Evolutionary conservation across 2,888 invertebrate genomes (phyloP).

Genomic region (Dicycla oo): DNA sequence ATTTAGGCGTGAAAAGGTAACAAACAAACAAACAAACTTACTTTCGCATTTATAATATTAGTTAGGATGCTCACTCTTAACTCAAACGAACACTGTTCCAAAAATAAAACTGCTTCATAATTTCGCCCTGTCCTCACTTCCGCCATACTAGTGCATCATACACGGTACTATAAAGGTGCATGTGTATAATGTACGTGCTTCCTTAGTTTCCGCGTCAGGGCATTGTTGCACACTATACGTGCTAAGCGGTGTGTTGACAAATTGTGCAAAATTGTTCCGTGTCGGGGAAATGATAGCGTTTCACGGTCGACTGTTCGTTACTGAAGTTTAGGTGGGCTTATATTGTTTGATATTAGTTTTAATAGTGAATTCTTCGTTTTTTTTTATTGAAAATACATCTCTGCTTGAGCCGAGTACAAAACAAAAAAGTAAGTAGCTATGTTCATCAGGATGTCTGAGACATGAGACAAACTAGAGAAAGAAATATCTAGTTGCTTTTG

Average conservation of each 20-base stretch:
- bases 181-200: constrained; percentile 46
- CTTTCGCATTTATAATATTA: no score
- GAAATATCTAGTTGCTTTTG: neutral
- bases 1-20: no score
- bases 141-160: constrained; percentile 25
- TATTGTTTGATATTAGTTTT: neutral
- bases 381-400: neutral
- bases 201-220: constrained; percentile 57
- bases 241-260: constrained; percentile 43
- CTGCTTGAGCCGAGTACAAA: no score
- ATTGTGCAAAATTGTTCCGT: constrained; percentile 56
- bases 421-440: no score
- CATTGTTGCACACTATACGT: constrained; percentile 51
- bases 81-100: constrained; percentile 5
- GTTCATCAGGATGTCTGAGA: no score
- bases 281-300: constrained; percentile 45
- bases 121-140: constrained; percentile 13
- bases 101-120: constrained; percentile 23
- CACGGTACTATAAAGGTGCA: constrained; percentile 22
- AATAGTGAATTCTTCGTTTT: neutral
- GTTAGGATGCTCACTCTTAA: no score
- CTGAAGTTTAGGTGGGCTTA: neutral
- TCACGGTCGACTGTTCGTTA: constrained; percentile 41
- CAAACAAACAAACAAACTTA: no score
- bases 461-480: no score